Evolutionary conservation across 2,113 vertebrate genomes (phyloP).

Genomic region (Dicentrarchus labrax): DNA sequence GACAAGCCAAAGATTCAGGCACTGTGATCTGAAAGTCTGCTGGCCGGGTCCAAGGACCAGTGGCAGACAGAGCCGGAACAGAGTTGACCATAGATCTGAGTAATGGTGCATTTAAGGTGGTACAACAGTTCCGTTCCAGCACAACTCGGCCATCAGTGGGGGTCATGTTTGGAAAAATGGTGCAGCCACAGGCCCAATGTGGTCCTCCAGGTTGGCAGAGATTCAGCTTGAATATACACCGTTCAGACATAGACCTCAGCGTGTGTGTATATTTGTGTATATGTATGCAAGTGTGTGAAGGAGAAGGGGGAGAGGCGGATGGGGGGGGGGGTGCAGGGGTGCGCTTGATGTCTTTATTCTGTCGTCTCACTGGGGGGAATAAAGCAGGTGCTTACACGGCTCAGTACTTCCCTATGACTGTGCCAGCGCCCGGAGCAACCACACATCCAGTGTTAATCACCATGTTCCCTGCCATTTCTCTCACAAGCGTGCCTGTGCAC

Average conservation of each 20-base stretch:
- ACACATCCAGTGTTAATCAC: slow-evolving; percentile 76
- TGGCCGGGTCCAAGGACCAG: slow-evolving; percentile 43
- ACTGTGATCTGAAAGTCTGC: slow-evolving; percentile 39
- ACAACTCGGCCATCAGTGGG: slow-evolving; percentile 8
- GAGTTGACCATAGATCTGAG: slow-evolving; percentile 43
- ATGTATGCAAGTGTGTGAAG: slow-evolving; percentile 26
- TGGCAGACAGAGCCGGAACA: slow-evolving; percentile 33
- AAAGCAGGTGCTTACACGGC: slow-evolving; percentile 71
- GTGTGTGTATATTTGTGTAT: slow-evolving; percentile 14
- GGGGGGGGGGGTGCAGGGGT: slow-evolving; percentile 19
- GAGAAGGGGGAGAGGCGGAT: not conserved
- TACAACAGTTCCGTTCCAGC: slow-evolving; percentile 35
- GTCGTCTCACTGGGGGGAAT: slow-evolving; percentile 57
- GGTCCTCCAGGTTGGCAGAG: not conserved
- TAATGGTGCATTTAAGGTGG: slow-evolving; percentile 46
- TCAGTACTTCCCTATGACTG: slow-evolving; percentile 65
- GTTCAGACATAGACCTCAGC: not conserved
- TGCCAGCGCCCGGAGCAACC: slow-evolving; percentile 69
- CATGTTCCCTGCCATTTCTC: slow-evolving; percentile 68
- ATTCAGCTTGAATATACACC: not conserved
- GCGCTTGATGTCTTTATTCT: slow-evolving; percentile 77
- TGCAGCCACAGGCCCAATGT: slow-evolving; percentile 13
- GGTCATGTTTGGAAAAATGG: slow-evolving; percentile 19
- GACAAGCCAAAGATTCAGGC: slow-evolving; percentile 49
- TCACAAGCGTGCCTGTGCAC: slow-evolving; percentile 38